Base-by-base conservation (phyloP, 2,888 invertebrate genomes). In the Augiades crinisus region DNA sequence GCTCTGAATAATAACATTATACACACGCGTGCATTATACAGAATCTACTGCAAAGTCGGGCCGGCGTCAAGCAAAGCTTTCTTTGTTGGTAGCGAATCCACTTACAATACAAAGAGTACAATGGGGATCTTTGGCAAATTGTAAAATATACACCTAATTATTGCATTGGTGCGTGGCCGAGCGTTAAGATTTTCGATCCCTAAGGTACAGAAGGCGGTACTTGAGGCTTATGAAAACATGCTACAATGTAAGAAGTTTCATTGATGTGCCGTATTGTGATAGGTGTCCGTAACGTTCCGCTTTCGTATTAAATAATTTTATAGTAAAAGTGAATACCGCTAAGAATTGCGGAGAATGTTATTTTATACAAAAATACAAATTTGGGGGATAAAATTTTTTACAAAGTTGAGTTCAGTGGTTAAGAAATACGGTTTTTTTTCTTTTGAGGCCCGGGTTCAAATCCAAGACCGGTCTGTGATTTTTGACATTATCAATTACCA, bases 81-180 rank as follows among this genome's bases (percentile, higher is more conserved):
- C 77, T 81, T 88, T 87, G 81, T 81, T 71, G 68, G 57, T 53
- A 62, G 69, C 63, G 67, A 73, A 89, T 88, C 88, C 87, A 88
- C 88, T 88, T 89, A 88, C 66, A 70, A 55, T 57, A 89, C 72
- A 89, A 88, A 80, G 76, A 68, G 54, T 59, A 86, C 84, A 88
- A 88, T 72, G 55, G 81, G 63, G 59, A 78, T 82, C 85, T 83
- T 85, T 87, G 85, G 86, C 87, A 87, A 87, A 88, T 87, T 85
- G 87, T 88, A 86, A 83, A 80, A 82, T 86, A 87, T 84, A 87
- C 82, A 82, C 81, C 78, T 85, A 88, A 89, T 88, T 88, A 88
- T 87, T 81, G 78, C 75, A 83, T 88, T 86, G 73, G 77, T 67
- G 77, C 77, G 73, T 65, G 71, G 59, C 78, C 76, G 62, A 72